phyloP scores from a whole-genome alignment of 2,888 invertebrate genomes.

The Dryococelus australis region DNA sequence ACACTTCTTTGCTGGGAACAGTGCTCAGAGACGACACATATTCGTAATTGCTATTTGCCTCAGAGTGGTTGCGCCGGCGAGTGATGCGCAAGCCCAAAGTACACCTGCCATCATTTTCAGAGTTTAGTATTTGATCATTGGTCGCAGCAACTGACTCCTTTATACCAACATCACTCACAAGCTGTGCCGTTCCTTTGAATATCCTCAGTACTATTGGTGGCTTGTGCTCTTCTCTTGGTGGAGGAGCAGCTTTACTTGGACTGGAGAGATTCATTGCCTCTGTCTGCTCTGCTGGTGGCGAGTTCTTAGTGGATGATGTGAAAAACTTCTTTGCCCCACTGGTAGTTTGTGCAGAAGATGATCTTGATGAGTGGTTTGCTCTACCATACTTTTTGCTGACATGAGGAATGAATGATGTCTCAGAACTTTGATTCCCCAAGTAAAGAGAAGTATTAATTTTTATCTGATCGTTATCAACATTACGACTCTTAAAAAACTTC shows the following conservation, averaged over 20 bases:
- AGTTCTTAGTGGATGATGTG: conserved; percentile 38
- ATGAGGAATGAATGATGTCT: conserved; percentile 36
- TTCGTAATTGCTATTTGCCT: conserved; percentile 20
- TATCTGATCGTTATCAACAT: conserved; percentile 61
- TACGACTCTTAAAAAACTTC: conserved; percentile 90
- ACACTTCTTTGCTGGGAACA: not conserved
- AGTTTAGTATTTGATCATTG: not conserved
- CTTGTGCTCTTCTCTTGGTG: conserved; percentile 58
- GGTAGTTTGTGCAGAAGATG: conserved; percentile 31
- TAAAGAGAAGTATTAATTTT: conserved; percentile 51
- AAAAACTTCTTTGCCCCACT: conserved; percentile 60
- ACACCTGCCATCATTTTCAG: not conserved
- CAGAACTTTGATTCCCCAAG: conserved; percentile 39
- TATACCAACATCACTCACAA: conserved; percentile 50
- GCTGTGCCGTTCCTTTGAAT: conserved; percentile 71
- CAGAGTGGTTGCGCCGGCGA: conserved; percentile 17
- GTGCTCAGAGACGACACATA: conserved; percentile 17
- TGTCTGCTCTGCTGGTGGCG: conserved; percentile 40
- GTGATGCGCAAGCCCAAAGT: conserved; percentile 17
- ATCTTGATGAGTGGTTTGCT: conserved; percentile 32
- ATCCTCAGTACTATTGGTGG: conserved; percentile 89
- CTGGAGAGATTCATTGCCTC: conserved; percentile 43
- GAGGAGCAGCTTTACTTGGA: conserved; percentile 42
- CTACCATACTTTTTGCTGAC: conserved; percentile 41
- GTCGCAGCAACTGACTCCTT: not conserved